Evolutionary conservation across 2,888 invertebrate genomes (phyloP), one percentile per base, ranked within the genome.

Genomic region (Agrenia bidenticulata): DNA sequence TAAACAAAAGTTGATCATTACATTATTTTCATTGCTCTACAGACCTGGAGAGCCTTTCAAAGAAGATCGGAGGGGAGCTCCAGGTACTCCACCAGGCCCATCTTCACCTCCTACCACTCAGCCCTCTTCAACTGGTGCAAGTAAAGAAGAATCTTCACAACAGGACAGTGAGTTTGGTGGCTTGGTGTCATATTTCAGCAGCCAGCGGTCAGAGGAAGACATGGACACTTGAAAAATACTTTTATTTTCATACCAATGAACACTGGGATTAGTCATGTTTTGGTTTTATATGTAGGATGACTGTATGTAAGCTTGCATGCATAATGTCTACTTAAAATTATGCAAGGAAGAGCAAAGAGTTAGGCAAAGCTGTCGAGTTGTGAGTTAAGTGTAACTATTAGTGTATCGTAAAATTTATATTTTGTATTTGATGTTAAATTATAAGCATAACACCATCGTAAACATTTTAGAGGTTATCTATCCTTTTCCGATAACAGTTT

Each of bases 161-260:
- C 57, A 64, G 15, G 76, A 75, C 39, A 87, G 91, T 56, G 92
- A 92, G 79, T 93, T 93, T 80, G 92, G 92, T 42, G 93, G 93
- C 2, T 84, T 94, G 77, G 93, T 93, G 66, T 92, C 92, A 80
- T 94, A 94, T 82, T 93, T 93, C 81, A 92, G 92, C 76, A 92
- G 92, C 79, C 93, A 93, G 81, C 86, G 86, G 76, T 67, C 67
- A 13, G 89, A 92, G 80, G 92, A 92, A 79, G 92, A 92, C 81
- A 85, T 92, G 78, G 92, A 92, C 80, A 86, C 88, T 83, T 88
- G 87, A 85, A 83, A 21, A 51, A 51, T 11, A 7, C 23, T 7
- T 23, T 41, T 53, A 53, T 53, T 42, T 45, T 60, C 50, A 2
- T 60, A 11, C 11, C 39, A 39, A 11, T 39, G 39, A 39, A n/a